phyloP scores from a whole-genome alignment of 1,140 invertebrate genomes.

The Papilio dardanus region DNA sequence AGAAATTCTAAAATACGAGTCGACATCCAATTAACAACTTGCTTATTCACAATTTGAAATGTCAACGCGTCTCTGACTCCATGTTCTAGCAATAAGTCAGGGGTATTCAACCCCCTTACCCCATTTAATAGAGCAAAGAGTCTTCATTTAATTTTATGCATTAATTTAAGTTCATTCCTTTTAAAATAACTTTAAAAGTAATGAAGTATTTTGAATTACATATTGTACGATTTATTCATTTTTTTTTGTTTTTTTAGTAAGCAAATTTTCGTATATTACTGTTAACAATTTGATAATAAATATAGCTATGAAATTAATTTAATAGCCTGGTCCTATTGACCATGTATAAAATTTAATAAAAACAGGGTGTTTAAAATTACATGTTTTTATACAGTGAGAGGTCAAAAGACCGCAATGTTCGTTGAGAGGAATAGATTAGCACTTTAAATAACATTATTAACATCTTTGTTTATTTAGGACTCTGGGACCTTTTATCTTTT shows the following conservation, averaged over 20 bases:
- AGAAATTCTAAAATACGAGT: neutral
- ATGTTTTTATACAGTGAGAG: neutral
- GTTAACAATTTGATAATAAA: too few relatives aligned
- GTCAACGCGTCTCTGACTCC: neutral
- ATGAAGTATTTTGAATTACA: neutral
- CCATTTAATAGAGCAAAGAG: neutral
- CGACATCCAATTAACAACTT: conserved; percentile 6
- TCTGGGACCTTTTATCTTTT: neutral
- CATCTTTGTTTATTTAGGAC: neutral
- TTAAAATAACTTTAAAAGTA: neutral
- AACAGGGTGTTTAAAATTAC: too few relatives aligned
- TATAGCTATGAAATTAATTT: too few relatives aligned
- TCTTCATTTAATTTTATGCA: conserved; percentile 1
- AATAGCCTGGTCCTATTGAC: too few relatives aligned
- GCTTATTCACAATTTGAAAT: conserved; percentile 13
- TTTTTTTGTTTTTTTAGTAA: too few relatives aligned
- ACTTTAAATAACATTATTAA: neutral
- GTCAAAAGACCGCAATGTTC: neutral
- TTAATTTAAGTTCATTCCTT: neutral
- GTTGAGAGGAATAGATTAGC: neutral
- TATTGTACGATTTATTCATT: too few relatives aligned
- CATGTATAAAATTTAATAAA: too few relatives aligned
- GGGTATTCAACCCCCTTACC: neutral
- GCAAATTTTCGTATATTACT: too few relatives aligned
- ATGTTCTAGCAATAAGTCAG: neutral